phyloP scores from a whole-genome alignment of 2,113 vertebrate genomes.

The Pollachius pollachius region DNA sequence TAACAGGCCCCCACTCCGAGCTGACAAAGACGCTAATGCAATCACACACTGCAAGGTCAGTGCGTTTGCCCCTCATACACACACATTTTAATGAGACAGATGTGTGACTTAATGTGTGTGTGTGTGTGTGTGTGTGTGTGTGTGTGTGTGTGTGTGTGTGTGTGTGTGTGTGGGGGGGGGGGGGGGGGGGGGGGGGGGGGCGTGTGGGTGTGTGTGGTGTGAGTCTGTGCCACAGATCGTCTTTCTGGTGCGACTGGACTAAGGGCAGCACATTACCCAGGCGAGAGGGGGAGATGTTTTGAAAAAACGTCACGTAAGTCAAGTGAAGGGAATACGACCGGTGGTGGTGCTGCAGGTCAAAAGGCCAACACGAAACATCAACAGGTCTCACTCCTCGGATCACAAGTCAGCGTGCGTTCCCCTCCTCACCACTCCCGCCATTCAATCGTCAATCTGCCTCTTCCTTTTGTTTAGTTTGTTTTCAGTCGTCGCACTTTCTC shows the following conservation, averaged over 20 bases:
- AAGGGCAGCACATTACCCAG: too few relatives aligned
- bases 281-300: too few relatives aligned
- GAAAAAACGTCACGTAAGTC: too few relatives aligned
- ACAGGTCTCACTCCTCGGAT: neutral
- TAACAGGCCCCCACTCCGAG: constrained; percentile 5
- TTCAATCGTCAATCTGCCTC: neutral
- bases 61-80: constrained; percentile 13
- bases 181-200: too few relatives aligned
- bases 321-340: neutral
- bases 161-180: too few relatives aligned
- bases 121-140: neutral
- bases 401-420: neutral
- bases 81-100: constrained; percentile 32
- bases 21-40: constrained; percentile 19
- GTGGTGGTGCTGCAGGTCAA: constrained; percentile 6
- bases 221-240: too few relatives aligned
- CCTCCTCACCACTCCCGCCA: neutral
- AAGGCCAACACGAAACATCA: constrained; percentile 10
- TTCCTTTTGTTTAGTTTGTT: constrained; percentile 31
- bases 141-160: neutral
- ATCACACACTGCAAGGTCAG: constrained; percentile 27
- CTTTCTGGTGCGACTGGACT: too few relatives aligned
- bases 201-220: too few relatives aligned
- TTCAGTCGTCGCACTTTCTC: constrained; percentile 5
- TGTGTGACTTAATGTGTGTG: constrained; percentile 5